These are phyloP conservation scores for Nephila pilipes DNA, from an alignment of 1,140 invertebrate species.

Conservation along the genomic window DNA sequence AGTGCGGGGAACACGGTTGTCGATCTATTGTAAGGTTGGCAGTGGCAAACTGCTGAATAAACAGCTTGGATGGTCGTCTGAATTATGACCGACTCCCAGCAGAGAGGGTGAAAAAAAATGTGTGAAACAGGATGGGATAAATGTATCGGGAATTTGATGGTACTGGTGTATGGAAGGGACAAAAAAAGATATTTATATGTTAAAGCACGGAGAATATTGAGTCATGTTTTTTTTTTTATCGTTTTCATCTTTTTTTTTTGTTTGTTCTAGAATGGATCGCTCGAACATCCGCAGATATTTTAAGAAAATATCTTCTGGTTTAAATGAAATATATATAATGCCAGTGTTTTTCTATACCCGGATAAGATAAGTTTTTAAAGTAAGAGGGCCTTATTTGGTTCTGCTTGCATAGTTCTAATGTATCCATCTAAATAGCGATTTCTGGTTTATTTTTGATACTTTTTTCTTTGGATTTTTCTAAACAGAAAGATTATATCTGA, in stretches of 20 bases:
- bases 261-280: not conserved
- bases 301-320: too few species aligned
- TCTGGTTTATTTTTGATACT: too few species aligned
- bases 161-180: not conserved
- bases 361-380: too few species aligned
- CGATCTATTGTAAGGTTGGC: conserved; percentile 12
- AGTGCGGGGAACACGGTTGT: conserved; percentile 17
- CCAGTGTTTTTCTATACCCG: too few species aligned
- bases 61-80: conserved; percentile 5
- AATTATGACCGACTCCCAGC: not conserved
- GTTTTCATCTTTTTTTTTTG: not conserved
- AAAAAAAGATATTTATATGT: not conserved
- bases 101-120: not conserved
- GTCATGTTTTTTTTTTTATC: not conserved
- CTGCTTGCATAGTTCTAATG: not conserved
- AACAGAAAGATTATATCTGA: too few species aligned
- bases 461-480: too few species aligned
- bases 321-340: too few species aligned
- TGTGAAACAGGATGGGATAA: not conserved
- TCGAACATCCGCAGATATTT: not conserved
- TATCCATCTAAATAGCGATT: not conserved
- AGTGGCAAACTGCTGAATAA: conserved; percentile 42
- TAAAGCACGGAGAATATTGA: conserved; percentile 7
- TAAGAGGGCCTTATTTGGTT: not conserved
- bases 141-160: not conserved